Conservation (phyloP, 2,888 invertebrate genomes). For the Drosophila koepferae region DNA sequence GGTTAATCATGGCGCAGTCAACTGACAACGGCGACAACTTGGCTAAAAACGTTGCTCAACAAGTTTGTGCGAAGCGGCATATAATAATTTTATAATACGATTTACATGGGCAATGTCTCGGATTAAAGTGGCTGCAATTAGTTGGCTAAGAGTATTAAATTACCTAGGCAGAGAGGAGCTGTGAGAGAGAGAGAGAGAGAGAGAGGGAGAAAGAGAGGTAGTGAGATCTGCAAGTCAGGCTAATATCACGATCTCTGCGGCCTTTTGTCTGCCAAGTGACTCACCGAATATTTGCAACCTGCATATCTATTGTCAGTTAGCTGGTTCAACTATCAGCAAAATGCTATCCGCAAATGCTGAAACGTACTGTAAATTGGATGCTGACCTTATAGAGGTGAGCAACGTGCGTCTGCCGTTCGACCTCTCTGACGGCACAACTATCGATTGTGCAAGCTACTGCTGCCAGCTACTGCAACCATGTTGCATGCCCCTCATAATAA, state of each 20-base stretch:
- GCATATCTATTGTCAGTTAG: constrained; percentile 21
- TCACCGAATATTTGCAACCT: constrained; percentile 47
- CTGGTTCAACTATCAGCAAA: constrained; percentile 31
- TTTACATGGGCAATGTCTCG: constrained; percentile 12
- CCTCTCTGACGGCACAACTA: constrained; percentile 37
- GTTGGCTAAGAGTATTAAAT: constrained; percentile 23
- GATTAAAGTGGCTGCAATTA: constrained; percentile 30
- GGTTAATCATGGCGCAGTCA: constrained; percentile 42
- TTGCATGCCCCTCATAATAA: constrained; percentile 62
- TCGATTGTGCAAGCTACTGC: constrained; percentile 70
- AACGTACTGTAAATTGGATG: constrained; percentile 57
- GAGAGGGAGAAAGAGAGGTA: background rate
- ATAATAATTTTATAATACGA: constrained; percentile 34
- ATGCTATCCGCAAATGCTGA: constrained; percentile 19
- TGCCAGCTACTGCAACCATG: constrained; percentile 42
- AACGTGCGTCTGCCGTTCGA: constrained; percentile 75
- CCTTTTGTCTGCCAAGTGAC: constrained; percentile 26
- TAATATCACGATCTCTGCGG: constrained; percentile 44
- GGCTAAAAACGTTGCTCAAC: constrained; percentile 34
- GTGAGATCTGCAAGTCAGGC: constrained; percentile 5
- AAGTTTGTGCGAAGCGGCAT: constrained; percentile 25
- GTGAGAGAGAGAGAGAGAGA: background rate
- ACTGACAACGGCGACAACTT: constrained; percentile 41
- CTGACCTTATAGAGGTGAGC: constrained; percentile 83
- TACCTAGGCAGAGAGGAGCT: background rate